phyloP scores from a whole-genome alignment of 2,888 invertebrate species.

The Drosophila robusta region DNA sequence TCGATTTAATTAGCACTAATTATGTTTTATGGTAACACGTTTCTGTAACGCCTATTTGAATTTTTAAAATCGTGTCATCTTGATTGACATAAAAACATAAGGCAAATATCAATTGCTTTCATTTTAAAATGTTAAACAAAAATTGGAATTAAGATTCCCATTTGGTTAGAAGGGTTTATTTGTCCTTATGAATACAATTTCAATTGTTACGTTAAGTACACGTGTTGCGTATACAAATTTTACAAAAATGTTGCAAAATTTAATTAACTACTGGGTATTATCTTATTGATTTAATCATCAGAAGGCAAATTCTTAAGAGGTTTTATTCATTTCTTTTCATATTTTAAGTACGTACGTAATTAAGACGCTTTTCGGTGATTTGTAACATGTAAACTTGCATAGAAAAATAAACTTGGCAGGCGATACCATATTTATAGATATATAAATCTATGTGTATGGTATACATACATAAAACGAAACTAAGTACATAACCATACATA shows the following conservation, averaged over 20 bases:
- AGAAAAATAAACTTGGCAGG: constrained; percentile 66
- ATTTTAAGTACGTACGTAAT: constrained; percentile 43
- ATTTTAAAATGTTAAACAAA: too few relatives aligned
- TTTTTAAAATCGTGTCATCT: background rate
- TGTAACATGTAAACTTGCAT: constrained; percentile 46
- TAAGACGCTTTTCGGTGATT: constrained; percentile 25
- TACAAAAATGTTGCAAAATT: constrained; percentile 58
- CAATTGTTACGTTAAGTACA: constrained; percentile 37
- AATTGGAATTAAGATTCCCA: constrained; percentile 1
- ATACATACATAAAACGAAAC: constrained; percentile 21
- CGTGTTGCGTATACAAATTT: constrained; percentile 51
- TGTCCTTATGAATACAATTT: constrained; percentile 46
- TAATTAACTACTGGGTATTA: constrained; percentile 65
- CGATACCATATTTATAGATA: constrained; percentile 33
- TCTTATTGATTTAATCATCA: constrained; percentile 68
- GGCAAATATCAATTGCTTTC: too few relatives aligned
- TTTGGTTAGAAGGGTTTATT: constrained; percentile 38
- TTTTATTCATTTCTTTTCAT: constrained; percentile 16
- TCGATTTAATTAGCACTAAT: background rate
- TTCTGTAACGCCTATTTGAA: background rate
- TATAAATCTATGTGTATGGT: background rate
- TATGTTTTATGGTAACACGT: background rate
- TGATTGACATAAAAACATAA: too few relatives aligned
- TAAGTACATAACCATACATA: constrained; percentile 35
- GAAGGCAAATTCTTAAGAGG: constrained; percentile 65